A percentile compares a stretch with the other conserved stretches of the same genome.
Evolutionary conservation across 1,140 invertebrate genomes (phyloP).

Genomic region (Chironomus striatipennis): DNA sequence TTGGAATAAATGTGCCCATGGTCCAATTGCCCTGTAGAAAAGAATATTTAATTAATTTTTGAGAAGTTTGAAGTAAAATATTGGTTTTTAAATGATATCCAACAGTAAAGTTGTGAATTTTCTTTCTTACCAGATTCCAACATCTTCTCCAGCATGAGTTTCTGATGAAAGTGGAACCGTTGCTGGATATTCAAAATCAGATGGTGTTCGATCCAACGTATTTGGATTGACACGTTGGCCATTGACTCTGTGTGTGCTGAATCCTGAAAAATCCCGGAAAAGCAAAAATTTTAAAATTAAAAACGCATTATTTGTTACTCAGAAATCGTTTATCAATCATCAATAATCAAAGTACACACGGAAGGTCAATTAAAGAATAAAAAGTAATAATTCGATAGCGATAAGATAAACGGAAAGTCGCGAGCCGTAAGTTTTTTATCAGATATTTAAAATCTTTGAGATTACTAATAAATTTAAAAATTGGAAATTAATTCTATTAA

Average conservation of each 20-base stretch:
- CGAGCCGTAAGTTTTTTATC: neutral
- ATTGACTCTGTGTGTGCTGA: neutral
- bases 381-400: neutral
- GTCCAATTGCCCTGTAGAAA: no score
- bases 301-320: neutral
- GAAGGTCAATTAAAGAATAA: neutral
- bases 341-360: neutral
- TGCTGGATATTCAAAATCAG: conserved; percentile 44
- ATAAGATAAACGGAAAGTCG: neutral
- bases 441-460: neutral
- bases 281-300: neutral
- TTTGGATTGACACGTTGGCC: neutral
- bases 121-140: no score
- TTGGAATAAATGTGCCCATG: conserved; percentile 62
- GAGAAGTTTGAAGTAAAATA: no score
- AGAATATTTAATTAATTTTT: no score
- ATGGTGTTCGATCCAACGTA: conserved; percentile 30
- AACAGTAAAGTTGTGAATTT: no score
- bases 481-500: no score
- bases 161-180: conserved; percentile 45
- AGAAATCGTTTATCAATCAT: neutral
- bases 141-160: conserved; percentile 63
- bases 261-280: neutral
- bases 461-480: no score
- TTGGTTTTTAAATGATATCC: no score